Evolutionary conservation across 2,113 vertebrate species (phyloP), one percentile per base, ranked within the genome.

Genomic region (Regulus satrapa): DNA sequence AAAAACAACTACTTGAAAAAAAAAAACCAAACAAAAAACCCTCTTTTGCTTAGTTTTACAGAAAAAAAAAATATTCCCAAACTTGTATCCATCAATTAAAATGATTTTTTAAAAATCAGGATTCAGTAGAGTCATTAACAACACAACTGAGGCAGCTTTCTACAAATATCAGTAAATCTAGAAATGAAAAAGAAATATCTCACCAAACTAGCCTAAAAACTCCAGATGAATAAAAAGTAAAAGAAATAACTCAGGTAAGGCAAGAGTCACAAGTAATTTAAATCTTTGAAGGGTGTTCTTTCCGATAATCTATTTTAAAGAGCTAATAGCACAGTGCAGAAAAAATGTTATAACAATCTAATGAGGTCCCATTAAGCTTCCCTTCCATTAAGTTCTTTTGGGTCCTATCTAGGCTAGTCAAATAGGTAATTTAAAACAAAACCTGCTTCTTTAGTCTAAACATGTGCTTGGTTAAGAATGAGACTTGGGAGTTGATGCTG

Each of bases 291-390:
- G 67, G 83, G 87, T 93, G 74, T 92, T 96, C 82, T 88, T 88
- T 73, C 88, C 18, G 2, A 96, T 96, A 94, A 96, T 97, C 90
- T 92, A 84, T 96, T 97, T 95, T 88, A 93, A 92, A 96, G 90
- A 93, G 89, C 85, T 95, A 94, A 93, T 94, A 94, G 94, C 88
- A 87, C 52, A 48, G 87, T 67, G 79, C 73, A 95, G 91, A 74
- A 96, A 94, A 97, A 96, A 96, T 93, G 90, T 95, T 97, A 86
- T 95, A 96, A 94, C 72, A 93, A 55, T 86, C 92, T 96, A 96
- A 96, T 95, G 95, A 97, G 94, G 72, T 96, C 76, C 90, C 92
- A 96, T 97, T 96, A 96, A 96, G 92, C 79, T 96, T 96, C 79
- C 36, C 48, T 96, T 96, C 90, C 92, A 92, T 91, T 96, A 89